Evolutionary conservation across 2,888 invertebrate species (phyloP).

Genomic region (Herminia tarsipennalis): DNA sequence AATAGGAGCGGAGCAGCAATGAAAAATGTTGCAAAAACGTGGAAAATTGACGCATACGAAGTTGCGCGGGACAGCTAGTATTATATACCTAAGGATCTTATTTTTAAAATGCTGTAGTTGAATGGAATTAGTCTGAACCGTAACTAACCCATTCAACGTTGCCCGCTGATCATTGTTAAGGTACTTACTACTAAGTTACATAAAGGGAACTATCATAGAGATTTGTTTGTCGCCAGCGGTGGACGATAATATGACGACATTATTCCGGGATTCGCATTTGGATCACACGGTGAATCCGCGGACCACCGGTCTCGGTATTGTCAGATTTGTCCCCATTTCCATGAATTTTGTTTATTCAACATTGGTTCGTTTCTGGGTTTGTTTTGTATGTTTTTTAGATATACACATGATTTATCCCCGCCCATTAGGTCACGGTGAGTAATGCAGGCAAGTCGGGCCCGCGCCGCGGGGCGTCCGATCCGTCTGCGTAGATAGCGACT

Average conservation of each 20-base stretch:
- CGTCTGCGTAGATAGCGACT: slow-evolving; percentile 76
- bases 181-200: too few species aligned
- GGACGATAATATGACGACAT: slow-evolving; percentile 45
- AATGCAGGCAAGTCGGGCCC: slow-evolving; percentile 68
- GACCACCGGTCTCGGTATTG: slow-evolving; percentile 74
- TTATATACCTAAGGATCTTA: too few species aligned
- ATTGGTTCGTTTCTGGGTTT: slow-evolving; percentile 71
- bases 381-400: slow-evolving; percentile 71
- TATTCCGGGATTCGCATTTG: slow-evolving; percentile 60
- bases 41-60: too few species aligned
- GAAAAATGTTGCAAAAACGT: too few species aligned
- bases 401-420: slow-evolving; percentile 80
- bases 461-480: slow-evolving; percentile 80
- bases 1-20: too few species aligned
- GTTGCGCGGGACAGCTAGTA: too few species aligned
- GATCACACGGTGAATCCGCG: slow-evolving; percentile 56
- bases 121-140: neutral
- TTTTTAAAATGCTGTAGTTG: too few species aligned
- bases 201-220: slow-evolving; percentile 12
- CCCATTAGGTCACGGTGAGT: slow-evolving; percentile 83
- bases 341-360: slow-evolving; percentile 83
- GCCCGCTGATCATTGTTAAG: too few species aligned
- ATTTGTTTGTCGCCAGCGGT: slow-evolving; percentile 12
- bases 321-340: slow-evolving; percentile 82
- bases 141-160: too few species aligned